Conservation (phyloP, 2,113 vertebrate species). For the Ptychochromis oligacanthus region DNA sequence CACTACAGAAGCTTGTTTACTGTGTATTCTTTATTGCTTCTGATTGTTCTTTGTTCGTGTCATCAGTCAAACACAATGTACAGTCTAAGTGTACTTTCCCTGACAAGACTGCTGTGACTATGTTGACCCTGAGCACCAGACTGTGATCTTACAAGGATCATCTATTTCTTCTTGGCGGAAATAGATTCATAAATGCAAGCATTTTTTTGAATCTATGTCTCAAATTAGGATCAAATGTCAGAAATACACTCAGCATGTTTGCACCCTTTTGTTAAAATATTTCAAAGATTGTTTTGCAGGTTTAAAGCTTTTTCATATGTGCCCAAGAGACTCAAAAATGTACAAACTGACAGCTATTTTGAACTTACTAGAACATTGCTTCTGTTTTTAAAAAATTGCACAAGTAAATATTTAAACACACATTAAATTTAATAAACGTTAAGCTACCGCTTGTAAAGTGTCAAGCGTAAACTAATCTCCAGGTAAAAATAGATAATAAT, state of each 20-base stretch:
- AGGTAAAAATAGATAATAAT: neutral
- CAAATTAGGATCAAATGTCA: neutral
- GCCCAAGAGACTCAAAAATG: neutral
- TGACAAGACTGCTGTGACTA: too few species aligned
- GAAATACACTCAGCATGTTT: neutral
- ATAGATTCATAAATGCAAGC: too few species aligned
- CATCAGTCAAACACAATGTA: too few species aligned
- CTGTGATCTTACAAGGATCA: neutral
- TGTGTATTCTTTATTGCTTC: too few species aligned
- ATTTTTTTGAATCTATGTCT: neutral
- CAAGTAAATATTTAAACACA: neutral
- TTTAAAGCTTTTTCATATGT: neutral
- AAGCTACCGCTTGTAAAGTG: neutral
- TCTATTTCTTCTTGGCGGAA: too few species aligned
- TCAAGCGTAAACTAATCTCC: neutral
- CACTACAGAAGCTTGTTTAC: neutral
- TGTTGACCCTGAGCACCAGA: too few species aligned
- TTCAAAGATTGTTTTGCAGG: neutral
- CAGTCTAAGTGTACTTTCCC: too few species aligned
- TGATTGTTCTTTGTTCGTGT: too few species aligned
- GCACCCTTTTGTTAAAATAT: neutral
- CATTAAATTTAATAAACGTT: neutral
- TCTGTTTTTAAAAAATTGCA: neutral
- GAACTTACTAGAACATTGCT: neutral
- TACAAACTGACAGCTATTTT: neutral